Base-by-base conservation (phyloP, 2,888 invertebrate genomes). In the Sycophila texana region DNA sequence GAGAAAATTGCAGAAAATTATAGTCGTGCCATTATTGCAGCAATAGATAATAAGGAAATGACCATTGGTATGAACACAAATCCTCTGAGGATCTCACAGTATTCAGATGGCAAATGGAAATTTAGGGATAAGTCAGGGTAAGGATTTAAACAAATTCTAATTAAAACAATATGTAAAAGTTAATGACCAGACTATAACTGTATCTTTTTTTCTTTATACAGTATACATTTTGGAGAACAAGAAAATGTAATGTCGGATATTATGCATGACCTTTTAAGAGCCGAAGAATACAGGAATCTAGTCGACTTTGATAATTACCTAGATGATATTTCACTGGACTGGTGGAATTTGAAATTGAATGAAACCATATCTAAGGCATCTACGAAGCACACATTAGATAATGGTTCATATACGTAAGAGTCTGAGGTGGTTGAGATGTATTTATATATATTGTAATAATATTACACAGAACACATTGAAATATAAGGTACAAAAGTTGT, bases 221-320 rank as follows among this genome's bases (percentile, higher is more conserved):
- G 90, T 30, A 81, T 89, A 79, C 83, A 82, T 77, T 86, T 87
- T 66, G 89, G 88, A n/a, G 84, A 90, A 4, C 26, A 26, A 39
- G 87, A 91, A 5, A 91, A 92, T 81, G 91, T 93, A 0, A 87
- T 95, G 0, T 83, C 83, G 58, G 93, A 94, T 80, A 92, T 94
- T 0, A 94, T 96, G 4, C 94, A 95, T 0, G 91, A 93, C 49
- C 91, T 98, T 66, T 90, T 98, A 58, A 94, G 95, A 86, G 92
- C 93, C 49, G 94, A 94, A 66, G 93, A 94, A 0, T 95, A 95
- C 89, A 94, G 94, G 79, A 94, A 95, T 84, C 91, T 99, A n/a
- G 92, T 96, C 14, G 99, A 99, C 91, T 99, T 99, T 89, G 99
- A 99, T 91, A 98, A 98, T 91, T 98, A 99, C 91, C 92, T 99